Evolutionary conservation across 1,140 invertebrate species (phyloP).

Genomic region (Gryon sp.): DNA sequence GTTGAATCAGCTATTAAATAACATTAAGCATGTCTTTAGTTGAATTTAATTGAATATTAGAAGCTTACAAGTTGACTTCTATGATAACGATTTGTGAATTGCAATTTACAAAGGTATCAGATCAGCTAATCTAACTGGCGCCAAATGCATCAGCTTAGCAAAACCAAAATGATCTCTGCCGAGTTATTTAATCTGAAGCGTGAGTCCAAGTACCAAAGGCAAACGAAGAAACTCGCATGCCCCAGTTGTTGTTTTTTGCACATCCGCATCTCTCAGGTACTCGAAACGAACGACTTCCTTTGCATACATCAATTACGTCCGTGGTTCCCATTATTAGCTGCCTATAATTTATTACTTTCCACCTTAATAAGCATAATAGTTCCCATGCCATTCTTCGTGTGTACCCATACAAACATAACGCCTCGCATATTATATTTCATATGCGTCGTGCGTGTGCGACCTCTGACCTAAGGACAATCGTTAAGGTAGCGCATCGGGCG

Average conservation of each 20-base stretch:
- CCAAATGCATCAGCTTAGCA: slow-evolving; percentile 1
- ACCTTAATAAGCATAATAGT: slow-evolving; percentile 79
- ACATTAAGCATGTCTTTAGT: no score
- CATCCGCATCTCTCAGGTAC: slow-evolving; percentile 61
- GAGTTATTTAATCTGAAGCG: not conserved
- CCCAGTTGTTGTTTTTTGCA: slow-evolving; percentile 55
- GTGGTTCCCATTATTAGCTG: slow-evolving; percentile 76
- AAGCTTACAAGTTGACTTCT: no score
- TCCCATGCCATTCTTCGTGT: slow-evolving; percentile 73
- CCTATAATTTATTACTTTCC: slow-evolving; percentile 80
- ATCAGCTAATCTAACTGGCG: slow-evolving; percentile 22
- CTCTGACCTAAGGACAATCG: slow-evolving; percentile 78
- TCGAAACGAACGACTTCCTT: slow-evolving; percentile 74
- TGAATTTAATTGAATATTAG: no score
- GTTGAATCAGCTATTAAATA: no score
- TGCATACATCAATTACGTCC: slow-evolving; percentile 76
- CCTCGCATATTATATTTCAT: slow-evolving; percentile 68
- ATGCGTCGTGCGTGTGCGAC: slow-evolving; percentile 68
- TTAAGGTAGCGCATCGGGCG: slow-evolving; percentile 76
- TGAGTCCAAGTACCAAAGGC: slow-evolving; percentile 17
- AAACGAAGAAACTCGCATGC: slow-evolving; percentile 54
- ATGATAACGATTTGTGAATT: no score
- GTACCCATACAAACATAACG: slow-evolving; percentile 42
- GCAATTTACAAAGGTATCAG: no score
- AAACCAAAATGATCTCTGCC: no score